These are phyloP conservation scores for Ibidorhyncha struthersii DNA, from an alignment of 2,113 vertebrate species.

Conservation along the genomic window DNA sequence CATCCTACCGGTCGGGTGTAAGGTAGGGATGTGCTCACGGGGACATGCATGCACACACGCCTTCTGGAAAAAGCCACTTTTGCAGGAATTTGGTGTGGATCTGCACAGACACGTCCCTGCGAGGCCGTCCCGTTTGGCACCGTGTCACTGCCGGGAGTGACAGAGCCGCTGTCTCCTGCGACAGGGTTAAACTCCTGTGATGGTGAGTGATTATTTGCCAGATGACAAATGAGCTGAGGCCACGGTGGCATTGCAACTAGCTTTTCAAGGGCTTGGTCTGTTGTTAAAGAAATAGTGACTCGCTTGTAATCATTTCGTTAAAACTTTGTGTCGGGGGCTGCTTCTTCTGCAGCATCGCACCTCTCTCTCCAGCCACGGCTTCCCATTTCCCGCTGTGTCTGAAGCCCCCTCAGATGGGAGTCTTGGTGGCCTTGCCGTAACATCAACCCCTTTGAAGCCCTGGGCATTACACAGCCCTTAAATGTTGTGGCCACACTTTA, in stretches of 20 bases:
- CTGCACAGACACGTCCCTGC: fast-evolving
- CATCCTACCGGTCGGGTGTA: neutral
- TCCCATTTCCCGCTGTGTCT: neutral
- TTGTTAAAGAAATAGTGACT: neutral
- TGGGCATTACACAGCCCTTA: neutral
- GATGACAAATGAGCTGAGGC: neutral
- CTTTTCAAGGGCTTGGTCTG: conserved; percentile 13
- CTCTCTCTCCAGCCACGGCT: neutral
- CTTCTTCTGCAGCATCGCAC: neutral
- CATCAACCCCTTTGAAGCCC: neutral
- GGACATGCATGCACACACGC: fast-evolving
- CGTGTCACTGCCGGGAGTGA: neutral
- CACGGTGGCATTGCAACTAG: neutral
- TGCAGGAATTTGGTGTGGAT: neutral
- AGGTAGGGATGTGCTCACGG: fast-evolving
- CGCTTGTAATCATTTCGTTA: neutral
- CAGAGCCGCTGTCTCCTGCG: neutral
- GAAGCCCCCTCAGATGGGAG: neutral
- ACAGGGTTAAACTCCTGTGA: conserved; percentile 8
- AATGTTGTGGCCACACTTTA: neutral
- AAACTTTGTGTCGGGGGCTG: neutral
- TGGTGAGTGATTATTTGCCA: neutral
- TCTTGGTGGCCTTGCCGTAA: neutral
- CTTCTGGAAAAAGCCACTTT: neutral
- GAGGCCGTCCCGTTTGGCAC: fast-evolving